Evolutionary conservation across 2,888 invertebrate genomes (phyloP), one percentile per base, ranked within the genome.

Genomic region (Sepioteuthis lessoniana): DNA sequence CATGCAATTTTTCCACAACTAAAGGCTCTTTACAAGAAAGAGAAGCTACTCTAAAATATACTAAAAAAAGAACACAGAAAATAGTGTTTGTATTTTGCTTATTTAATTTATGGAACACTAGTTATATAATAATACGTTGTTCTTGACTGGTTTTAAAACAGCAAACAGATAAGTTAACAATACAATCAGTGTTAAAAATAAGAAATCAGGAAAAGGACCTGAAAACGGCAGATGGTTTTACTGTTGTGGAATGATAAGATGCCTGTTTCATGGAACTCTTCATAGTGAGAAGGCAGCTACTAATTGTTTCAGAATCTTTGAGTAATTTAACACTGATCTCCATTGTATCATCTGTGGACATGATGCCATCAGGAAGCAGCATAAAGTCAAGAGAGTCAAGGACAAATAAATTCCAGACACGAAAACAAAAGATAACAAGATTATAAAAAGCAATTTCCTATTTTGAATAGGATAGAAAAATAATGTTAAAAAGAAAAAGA

Each of bases 341-440:
- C 93, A 60, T 25, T 50, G 38, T 47, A 38, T 47, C n/a, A 93
- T 31, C 50, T 19, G 31, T 37, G 21, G 35, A 60, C 60, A 93
- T 28, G 37, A 93, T n/a, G 4, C 55, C 93, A 50, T 93, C 50
- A 38, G 93, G 93, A 37, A 93, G 60, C 16, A 31, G 37, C 46
- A 93, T 47, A 35, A 93, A 38, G 47, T 93, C 46, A 47, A 31
- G 60, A 50, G 28, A 28, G 93, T 93, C 37, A 93, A 93, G 93
- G 93, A 93, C 47, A 28, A 93, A 76, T 31, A 60, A 25, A 8
- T 10, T 60, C 60, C 60, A 60, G 31, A 31, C 25, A 31, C 8
- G 25, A 76, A 76, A 76, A 76, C 4, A 76, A 76, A 28, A 96
- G 21, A 46, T n/a, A 16, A 5, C 21, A 76, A 76, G 13, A 76